Conservation (phyloP, 2,113 vertebrate species). For the Neotoma lepida region DNA sequence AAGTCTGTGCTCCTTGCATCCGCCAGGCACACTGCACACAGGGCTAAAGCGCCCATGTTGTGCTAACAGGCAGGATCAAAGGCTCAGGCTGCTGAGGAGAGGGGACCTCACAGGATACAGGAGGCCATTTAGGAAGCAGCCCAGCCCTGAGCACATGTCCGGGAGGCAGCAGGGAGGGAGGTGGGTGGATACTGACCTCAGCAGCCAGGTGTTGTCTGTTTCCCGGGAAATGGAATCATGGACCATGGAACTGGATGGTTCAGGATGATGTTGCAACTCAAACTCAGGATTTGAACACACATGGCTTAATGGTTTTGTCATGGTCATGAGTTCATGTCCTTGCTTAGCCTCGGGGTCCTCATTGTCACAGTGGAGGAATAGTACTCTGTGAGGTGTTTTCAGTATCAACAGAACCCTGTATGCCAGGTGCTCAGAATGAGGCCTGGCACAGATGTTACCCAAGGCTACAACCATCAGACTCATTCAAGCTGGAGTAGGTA, state of each 20-base stretch:
- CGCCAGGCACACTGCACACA: neutral
- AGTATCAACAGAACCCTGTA: neutral
- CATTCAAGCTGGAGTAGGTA: neutral
- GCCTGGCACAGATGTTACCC: neutral
- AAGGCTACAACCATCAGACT: neutral
- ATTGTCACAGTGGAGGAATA: neutral
- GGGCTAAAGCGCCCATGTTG: neutral
- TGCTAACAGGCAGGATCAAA: neutral
- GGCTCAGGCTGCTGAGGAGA: neutral
- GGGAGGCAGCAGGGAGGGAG: neutral
- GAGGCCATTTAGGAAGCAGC: conserved; percentile 28
- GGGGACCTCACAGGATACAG: neutral
- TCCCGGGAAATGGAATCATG: neutral
- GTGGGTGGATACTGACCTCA: neutral
- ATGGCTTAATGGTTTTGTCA: neutral
- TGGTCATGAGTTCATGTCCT: neutral
- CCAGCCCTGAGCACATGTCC: neutral
- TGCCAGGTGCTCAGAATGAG: neutral
- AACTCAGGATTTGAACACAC: neutral
- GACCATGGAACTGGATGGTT: neutral
- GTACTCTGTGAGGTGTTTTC: neutral
- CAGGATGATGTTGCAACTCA: neutral
- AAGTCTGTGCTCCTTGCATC: neutral
- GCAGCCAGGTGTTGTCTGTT: neutral
- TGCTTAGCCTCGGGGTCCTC: neutral